Conservation (phyloP, 2,113 vertebrate species). For the Cephalopterus ornatus region DNA sequence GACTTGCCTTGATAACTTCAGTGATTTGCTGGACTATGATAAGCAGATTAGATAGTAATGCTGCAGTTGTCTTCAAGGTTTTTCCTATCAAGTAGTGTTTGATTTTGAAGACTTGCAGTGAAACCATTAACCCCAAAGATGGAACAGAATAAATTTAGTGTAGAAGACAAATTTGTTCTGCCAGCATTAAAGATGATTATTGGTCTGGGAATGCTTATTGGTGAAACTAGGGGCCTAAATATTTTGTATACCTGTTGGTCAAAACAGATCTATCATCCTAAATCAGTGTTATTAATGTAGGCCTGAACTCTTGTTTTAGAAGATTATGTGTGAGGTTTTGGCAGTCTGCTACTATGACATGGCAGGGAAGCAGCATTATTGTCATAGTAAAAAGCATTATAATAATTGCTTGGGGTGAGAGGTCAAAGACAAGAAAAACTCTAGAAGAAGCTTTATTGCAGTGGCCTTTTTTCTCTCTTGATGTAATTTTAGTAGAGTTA, state of each 20-base stretch:
- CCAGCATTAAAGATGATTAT: not conserved
- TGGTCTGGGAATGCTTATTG: not conserved
- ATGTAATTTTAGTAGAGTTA: not conserved
- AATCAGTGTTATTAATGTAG: not conserved
- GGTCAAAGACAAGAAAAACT: not conserved
- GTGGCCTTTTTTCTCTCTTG: not conserved
- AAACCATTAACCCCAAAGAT: not conserved
- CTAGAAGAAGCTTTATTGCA: not conserved
- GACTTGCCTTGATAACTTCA: not conserved
- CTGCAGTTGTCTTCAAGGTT: not conserved
- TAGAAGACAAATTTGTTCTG: not conserved
- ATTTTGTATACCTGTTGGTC: not conserved
- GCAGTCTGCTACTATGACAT: fast-evolving
- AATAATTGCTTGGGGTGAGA: not conserved
- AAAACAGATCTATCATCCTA: not conserved
- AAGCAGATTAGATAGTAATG: not conserved
- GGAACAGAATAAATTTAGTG: not conserved
- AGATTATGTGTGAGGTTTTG: not conserved
- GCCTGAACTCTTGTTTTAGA: not conserved
- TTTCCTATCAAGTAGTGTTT: not conserved
- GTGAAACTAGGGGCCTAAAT: not conserved
- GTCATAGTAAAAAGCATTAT: not conserved
- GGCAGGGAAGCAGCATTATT: not conserved
- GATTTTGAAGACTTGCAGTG: not conserved
- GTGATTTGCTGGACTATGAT: not conserved